Evolutionary conservation across 2,113 vertebrate genomes (phyloP), one percentile per base, ranked within the genome.

Genomic region (Cyprinodon variegatus): DNA sequence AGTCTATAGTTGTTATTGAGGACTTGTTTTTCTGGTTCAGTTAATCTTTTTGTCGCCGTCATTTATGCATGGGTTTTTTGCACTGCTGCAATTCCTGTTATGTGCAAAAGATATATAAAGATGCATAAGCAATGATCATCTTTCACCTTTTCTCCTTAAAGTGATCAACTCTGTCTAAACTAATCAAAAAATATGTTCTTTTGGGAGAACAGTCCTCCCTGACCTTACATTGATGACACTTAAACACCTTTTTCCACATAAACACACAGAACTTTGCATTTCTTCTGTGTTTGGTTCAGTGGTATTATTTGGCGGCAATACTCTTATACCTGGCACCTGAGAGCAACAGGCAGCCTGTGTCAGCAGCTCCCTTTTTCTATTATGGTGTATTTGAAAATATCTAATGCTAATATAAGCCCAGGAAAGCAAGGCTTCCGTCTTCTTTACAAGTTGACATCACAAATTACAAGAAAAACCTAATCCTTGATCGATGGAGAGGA

Each of bases 11-110:
- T 89, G 89, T 87, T 89, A 74, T 86, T 88, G 85, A 88, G 81
- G 80, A 85, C 81, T 90, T 90, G 84, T 92, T 91, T 88, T 90
- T 88, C 87, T 86, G 82, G 85, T 89, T 88, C 74, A 77, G 65
- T 83, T 71, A 83, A 72, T 82, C 46, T 70, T 75, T 83, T 57
- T 85, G 76, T 83, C 43, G 66, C 39, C 68, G 65, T 81, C 74
- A 50, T 84, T 72, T 65, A 68, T 70, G 72, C 74, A 62, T 73
- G 64, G 29, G 53, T 64, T 60, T 50, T 60, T 72, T 63, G 61
- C 59, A 81, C 39, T 50, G 65, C 40, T 45, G 15, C 39, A 40
- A 69, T 40, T 46, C 63, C 40, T 78, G 57, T 82, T 74, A 86
- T 43, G 8, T 77, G 78, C 68, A 48, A 77, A 22, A 65, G 13